A percentile compares a stretch with the other conserved stretches of the same genome.
phyloP scores from a whole-genome alignment of 2,797 vertebrate genomes.

The Dicrostonyx torquatus region DNA sequence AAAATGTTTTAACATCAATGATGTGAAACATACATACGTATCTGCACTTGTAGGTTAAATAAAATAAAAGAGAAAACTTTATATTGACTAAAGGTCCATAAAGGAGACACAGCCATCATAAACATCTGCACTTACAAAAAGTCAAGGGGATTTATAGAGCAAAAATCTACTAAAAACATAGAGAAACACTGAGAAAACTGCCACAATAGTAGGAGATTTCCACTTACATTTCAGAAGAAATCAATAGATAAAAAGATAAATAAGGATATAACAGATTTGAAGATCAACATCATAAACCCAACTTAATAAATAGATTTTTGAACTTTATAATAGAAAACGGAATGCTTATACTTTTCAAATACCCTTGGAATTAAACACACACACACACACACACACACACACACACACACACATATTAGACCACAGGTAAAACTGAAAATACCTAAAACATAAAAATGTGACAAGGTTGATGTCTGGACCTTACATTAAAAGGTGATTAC shows the following conservation, averaged over 20 bases:
- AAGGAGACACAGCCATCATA: neutral
- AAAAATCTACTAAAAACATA: constrained; percentile 18
- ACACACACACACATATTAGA: neutral
- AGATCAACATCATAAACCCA: neutral
- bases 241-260: constrained; percentile 47
- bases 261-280: constrained; percentile 46
- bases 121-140: constrained; percentile 26
- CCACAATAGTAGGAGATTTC: neutral
- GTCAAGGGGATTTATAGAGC: neutral
- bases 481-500: neutral
- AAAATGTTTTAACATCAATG: neutral
- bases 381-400: neutral
- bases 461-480: neutral
- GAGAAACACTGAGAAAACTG: neutral
- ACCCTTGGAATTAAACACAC: neutral
- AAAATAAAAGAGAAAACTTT: constrained; percentile 10
- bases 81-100: neutral
- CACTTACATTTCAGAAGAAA: constrained; percentile 40
- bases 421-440: neutral
- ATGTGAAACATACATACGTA: neutral
- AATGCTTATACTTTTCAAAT: constrained; percentile 34
- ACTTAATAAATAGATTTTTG: constrained; percentile 31
- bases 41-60: neutral
- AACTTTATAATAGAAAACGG: constrained; percentile 11
- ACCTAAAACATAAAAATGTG: neutral